phyloP scores from a whole-genome alignment of 2,113 vertebrate species.

The Microcebus ravelobensis region DNA sequence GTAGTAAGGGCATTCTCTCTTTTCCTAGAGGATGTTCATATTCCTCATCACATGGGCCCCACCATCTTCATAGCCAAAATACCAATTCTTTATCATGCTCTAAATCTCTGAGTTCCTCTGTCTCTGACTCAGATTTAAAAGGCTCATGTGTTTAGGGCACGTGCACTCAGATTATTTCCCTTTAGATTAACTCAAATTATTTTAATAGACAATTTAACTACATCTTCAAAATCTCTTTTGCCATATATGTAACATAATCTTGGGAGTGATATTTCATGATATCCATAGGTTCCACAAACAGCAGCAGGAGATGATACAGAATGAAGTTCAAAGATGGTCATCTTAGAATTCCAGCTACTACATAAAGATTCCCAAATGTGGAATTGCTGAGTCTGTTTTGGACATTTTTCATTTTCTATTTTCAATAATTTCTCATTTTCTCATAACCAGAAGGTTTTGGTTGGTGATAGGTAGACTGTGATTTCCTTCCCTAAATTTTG shows the following conservation, averaged over 20 bases:
- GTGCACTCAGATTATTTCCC: background rate
- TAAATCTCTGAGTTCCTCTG: background rate
- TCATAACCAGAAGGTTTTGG: background rate
- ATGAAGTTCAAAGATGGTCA: background rate
- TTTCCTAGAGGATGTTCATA: background rate
- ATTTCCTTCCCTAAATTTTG: background rate
- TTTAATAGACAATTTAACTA: conserved; percentile 20
- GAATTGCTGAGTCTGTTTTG: background rate
- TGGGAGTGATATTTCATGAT: background rate
- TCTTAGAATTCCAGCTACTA: conserved; percentile 9
- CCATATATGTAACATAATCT: background rate
- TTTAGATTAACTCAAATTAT: conserved; percentile 33
- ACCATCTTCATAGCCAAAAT: background rate
- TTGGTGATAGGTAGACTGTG: background rate
- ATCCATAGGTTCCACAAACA: background rate
- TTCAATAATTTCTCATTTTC: background rate
- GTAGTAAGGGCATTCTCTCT: background rate
- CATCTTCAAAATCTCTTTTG: background rate
- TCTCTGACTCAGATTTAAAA: background rate
- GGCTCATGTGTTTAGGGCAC: background rate
- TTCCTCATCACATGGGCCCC: background rate
- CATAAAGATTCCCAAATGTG: background rate
- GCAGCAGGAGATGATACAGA: background rate
- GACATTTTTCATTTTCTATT: background rate
- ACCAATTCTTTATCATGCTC: background rate